These are phyloP conservation scores for Manduca sexta DNA, from an alignment of 1,140 invertebrate species.

Conservation along the genomic window DNA sequence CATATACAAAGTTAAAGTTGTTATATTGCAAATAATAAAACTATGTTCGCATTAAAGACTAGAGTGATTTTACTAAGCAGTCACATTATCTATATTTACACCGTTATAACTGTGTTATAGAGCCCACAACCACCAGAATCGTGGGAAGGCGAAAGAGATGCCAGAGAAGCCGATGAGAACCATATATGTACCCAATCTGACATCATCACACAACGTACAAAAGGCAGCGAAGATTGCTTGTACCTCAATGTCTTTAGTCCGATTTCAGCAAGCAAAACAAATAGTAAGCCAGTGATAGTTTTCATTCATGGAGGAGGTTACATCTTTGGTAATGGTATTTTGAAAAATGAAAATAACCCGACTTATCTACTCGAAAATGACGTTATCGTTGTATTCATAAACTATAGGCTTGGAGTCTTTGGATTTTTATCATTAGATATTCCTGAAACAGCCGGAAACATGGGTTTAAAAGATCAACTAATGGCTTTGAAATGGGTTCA, in stretches of 20 bases:
- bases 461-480: conserved; percentile 69
- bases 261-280: conserved; percentile 11
- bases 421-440: conserved; percentile 65
- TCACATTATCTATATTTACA: no score
- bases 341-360: conserved; percentile 39
- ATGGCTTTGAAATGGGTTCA: conserved; percentile 53
- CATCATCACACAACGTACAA: conserved; percentile 10
- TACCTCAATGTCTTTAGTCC: conserved; percentile 43
- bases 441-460: conserved; percentile 65
- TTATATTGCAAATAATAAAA: no score
- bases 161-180: conserved; percentile 15
- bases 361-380: conserved; percentile 71
- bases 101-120: conserved; percentile 2
- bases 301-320: conserved; percentile 84
- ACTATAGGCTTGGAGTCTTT: conserved; percentile 74
- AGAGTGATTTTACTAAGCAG: no score
- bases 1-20: no score
- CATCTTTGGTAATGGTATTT: conserved; percentile 65
- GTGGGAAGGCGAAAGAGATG: conserved; percentile 36
- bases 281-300: conserved; percentile 77
- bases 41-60: no score
- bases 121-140: conserved; percentile 20
- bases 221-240: conserved; percentile 43
- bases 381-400: conserved; percentile 74
- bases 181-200: conserved; percentile 11